phyloP scores from a whole-genome alignment of 1,140 invertebrate species.

The Gerris buenoi region DNA sequence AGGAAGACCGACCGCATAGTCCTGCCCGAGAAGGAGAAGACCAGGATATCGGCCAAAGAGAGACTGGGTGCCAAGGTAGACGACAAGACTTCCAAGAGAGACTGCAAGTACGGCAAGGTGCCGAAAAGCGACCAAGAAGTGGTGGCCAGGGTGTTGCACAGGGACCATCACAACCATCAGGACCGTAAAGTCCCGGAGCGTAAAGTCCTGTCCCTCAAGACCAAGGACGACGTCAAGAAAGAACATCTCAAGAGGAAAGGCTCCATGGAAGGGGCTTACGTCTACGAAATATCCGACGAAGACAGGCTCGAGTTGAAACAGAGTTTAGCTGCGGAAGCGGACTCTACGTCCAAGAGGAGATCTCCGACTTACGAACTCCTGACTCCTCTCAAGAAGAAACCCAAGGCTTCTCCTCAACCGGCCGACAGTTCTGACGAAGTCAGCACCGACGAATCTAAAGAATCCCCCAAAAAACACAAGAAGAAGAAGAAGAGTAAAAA shows the following conservation, averaged over 20 bases:
- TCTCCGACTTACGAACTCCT: not conserved
- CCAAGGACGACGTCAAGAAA: not conserved
- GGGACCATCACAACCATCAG: not conserved
- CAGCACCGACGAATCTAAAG: conserved; percentile 12
- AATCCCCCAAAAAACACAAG: conserved; percentile 16
- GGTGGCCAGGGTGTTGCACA: conserved; percentile 5
- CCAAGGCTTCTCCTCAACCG: conserved; percentile 9
- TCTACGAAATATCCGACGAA: conserved; percentile 12
- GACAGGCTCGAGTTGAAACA: conserved; percentile 10
- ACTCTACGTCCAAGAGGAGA: not conserved
- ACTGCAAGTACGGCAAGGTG: conserved; percentile 2
- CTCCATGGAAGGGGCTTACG: conserved; percentile 2
- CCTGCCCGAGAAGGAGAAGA: conserved; percentile 2
- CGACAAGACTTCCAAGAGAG: conserved; percentile 16
- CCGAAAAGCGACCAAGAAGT: conserved; percentile 9
- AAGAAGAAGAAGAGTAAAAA: conserved; percentile 19
- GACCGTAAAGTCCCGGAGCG: not conserved
- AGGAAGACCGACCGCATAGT: not conserved
- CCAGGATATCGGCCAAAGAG: conserved; percentile 23
- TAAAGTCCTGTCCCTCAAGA: not conserved
- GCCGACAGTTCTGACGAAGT: conserved; percentile 9
- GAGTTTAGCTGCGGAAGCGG: conserved; percentile 3
- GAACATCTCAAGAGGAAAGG: not conserved
- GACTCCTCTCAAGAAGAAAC: conserved; percentile 10
- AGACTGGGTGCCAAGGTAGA: conserved; percentile 24